Evolutionary conservation across 2,888 invertebrate species (phyloP).

Genomic region (Cephus pygmeus): DNA sequence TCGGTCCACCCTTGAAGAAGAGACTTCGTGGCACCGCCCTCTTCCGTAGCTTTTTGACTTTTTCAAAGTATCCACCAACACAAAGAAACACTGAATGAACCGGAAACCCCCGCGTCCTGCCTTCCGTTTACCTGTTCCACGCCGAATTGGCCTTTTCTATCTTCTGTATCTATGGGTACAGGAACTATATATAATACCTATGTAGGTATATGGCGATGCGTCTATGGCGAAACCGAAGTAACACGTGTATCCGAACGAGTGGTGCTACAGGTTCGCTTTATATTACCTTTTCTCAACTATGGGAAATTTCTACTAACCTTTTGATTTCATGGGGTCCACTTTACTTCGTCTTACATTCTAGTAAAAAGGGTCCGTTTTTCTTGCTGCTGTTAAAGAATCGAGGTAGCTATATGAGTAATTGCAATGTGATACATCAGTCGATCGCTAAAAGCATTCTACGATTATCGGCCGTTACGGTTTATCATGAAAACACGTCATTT

Average conservation of each 20-base stretch:
- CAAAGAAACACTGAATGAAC: conserved; percentile 46
- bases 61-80: conserved; percentile 34
- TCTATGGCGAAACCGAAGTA: not conserved
- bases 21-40: conserved; percentile 42
- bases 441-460: not conserved
- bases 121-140: not conserved
- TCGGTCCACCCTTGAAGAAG: conserved; percentile 35
- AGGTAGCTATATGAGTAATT: not conserved
- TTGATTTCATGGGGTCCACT: not conserved
- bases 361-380: not conserved
- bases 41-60: conserved; percentile 56
- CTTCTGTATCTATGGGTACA: not conserved
- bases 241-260: not conserved
- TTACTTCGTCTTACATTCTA: not conserved
- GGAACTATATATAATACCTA: not conserved
- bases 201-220: not conserved
- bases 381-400: not conserved
- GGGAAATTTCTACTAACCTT: not conserved
- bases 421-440: not conserved
- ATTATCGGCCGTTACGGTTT: not conserved
- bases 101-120: conserved; percentile 43
- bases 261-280: not conserved
- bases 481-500: not conserved
- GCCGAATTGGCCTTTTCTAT: not conserved
- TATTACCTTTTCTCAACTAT: not conserved